phyloP scores from a whole-genome alignment of 2,113 vertebrate species.

The Balaenoptera acutorostrata region DNA sequence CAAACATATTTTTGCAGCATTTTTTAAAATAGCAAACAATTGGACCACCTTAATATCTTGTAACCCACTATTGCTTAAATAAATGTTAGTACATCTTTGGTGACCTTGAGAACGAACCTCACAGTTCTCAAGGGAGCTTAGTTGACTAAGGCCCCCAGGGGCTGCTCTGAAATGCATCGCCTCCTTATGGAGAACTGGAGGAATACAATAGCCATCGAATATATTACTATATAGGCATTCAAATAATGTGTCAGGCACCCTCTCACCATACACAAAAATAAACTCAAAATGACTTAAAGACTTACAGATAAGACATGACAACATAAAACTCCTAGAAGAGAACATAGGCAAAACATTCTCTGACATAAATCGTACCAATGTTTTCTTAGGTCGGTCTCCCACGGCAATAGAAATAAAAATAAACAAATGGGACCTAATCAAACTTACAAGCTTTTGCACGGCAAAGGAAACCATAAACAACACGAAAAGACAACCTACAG shows the following conservation, averaged over 20 bases:
- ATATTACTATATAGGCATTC: not conserved
- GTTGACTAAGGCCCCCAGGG: not conserved
- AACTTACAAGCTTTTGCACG: not conserved
- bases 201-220: not conserved
- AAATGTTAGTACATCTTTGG: not conserved
- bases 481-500: not conserved
- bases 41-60: not conserved
- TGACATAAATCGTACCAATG: too few relatives aligned
- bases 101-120: not conserved
- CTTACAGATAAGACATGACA: not conserved
- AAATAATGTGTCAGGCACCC: not conserved
- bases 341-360: too few relatives aligned
- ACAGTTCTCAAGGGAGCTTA: not conserved
- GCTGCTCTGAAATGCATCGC: not conserved
- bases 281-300: not conserved
- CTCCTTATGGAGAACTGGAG: not conserved
- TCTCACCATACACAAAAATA: not conserved
- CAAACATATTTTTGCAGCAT: not conserved
- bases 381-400: too few relatives aligned
- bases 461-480: not conserved
- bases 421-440: too few relatives aligned
- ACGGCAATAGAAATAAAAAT: too few relatives aligned
- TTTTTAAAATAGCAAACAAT: not conserved
- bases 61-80: not conserved
- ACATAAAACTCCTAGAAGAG: too few relatives aligned